Evolutionary conservation across 2,888 invertebrate genomes (phyloP), one percentile per base, ranked within the genome.

Genomic region (Fragum sueziense): DNA sequence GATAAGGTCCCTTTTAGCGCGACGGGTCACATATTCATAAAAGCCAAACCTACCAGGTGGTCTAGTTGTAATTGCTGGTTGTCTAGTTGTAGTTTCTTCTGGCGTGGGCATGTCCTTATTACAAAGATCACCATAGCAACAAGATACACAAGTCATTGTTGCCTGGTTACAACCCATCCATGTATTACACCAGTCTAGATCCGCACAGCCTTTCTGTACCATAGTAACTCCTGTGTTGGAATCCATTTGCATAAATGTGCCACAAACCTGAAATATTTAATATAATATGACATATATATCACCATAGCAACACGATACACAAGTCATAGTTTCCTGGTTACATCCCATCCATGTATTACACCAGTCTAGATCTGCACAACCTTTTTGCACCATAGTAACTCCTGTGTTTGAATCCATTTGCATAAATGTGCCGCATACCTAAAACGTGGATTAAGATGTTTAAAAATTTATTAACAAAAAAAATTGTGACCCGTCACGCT

Each of bases 121-220:
- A 73, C 81, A 81, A 20, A 61, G 37, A 59, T 78, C 34, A 47
- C 81, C 81, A 72, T 75, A 57, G 65, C 81, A 81, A 78, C 81
- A 81, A n/a, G 69, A 2, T 2, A 78, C 65, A 75, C 81, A 81
- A 2, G 77, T 65, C 70, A 75, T 65, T 25, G 68, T 68, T 22
- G 70, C 33, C 0, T 57, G 70, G 59, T 81, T 33, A 73, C 81
- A 81, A 2, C 81, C 81, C 57, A 72, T 70, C 34, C 65, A 59
- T 11, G 51, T 57, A 29, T 81, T 52, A 70, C 81, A 81, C 81
- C 81, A 81, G 72, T 51, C 7, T 1, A 73, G 6, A 17, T 78
- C 78, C 37, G 75, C 81, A 81, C 81, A 81, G 22, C 81, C 81
- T 76, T 81, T 81, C 9, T 69, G 70, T 37, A 75, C 59, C 41